Conservation (phyloP, 2,797 vertebrate species). For the Simalia tracyae region DNA sequence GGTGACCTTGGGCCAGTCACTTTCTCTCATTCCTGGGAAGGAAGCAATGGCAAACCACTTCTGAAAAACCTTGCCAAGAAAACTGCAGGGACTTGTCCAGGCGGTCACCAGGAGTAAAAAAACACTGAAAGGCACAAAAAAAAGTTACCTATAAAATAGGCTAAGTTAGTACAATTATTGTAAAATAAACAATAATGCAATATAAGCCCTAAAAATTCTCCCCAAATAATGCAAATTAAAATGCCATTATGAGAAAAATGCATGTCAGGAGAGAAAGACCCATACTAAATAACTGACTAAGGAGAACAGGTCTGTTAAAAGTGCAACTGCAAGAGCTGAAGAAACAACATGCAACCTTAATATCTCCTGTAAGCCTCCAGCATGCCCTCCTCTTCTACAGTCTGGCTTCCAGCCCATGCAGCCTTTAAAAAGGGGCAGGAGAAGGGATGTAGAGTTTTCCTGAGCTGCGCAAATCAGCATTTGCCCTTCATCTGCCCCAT, state of each 20-base stretch:
- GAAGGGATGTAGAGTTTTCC: background rate
- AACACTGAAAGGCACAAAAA: background rate
- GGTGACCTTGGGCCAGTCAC: background rate
- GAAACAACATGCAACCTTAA: background rate
- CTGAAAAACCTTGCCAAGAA: background rate
- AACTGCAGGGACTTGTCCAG: background rate
- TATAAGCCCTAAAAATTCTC: background rate
- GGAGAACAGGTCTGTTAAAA: background rate
- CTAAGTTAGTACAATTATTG: background rate
- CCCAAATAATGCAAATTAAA: background rate
- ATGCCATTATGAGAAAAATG: background rate
- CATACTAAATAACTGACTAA: background rate
- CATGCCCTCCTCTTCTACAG: background rate
- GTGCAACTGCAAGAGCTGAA: background rate
- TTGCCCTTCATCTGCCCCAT: constrained; percentile 17
- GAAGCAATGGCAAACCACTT: background rate
- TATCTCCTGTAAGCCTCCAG: background rate
- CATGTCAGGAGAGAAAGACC: background rate
- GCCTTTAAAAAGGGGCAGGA: background rate
- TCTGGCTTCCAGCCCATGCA: background rate
- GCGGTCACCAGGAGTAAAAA: background rate
- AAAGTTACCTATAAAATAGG: background rate
- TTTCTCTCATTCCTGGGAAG: background rate
- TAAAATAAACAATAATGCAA: background rate
- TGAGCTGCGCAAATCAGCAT: constrained; percentile 5